Evolutionary conservation across 2,113 vertebrate genomes (phyloP), one percentile per base, ranked within the genome.

Genomic region (Brevimyrus niger): DNA sequence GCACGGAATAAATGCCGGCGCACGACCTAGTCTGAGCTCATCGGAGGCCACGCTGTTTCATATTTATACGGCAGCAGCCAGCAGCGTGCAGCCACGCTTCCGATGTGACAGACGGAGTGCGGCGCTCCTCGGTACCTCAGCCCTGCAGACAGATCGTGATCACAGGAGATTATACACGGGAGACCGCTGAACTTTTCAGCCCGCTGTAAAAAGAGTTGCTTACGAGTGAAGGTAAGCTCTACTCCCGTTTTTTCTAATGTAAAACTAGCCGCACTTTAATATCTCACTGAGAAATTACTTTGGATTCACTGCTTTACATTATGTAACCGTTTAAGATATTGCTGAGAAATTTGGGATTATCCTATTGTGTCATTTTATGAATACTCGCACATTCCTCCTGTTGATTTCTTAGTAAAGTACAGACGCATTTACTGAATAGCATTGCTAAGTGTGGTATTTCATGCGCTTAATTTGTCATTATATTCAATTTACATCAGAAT

Each of bases 1-100:
- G 95, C 95, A 92, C 95, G 93, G 93, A 96, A 95, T 94, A 94
- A 95, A 95, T 96, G 95, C 94, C 94, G 94, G 95, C 92, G 93
- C 92, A 93, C 95, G 94, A 93, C 93, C 94, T 93, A 93, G 89
- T 89, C 92, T 90, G 93, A 94, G 95, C 96, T 93, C 94, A 92
- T 93, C 93, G 93, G 92, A 50, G 92, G 92, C 93, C 92, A 94
- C 89, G 91, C 91, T 92, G 93, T 94, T 92, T 92, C 92, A 93
- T 95, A 94, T 96, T 95, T 94, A 95, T 94, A 96, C 94, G 92
- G 94, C 93, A 91, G 94, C 92, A 92, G 90, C 6, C 87, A 93
- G 84, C 90, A 90, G 89, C 93, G 91, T 88, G 93, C 93, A 93
- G 73, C 82, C 92, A 90, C 94, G 94, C 92, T 92, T 94, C 92